Conservation (phyloP, 2,113 vertebrate species). For the Lagopus muta region DNA sequence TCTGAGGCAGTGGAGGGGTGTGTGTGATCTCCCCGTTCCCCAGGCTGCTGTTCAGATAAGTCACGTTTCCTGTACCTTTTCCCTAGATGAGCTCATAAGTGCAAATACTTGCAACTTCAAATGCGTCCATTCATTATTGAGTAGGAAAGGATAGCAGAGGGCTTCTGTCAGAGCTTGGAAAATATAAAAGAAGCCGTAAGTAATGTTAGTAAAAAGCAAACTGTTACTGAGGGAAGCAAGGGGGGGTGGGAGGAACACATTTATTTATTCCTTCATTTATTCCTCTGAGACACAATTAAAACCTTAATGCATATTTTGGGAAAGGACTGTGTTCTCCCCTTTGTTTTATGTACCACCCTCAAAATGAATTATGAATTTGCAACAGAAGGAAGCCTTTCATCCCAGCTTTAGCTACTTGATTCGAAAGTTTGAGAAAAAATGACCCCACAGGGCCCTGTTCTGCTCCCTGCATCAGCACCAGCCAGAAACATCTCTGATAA, state of each 20-base stretch:
- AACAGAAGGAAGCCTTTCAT: constrained; percentile 24
- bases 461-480: not conserved
- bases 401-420: constrained; percentile 16
- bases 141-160: constrained; percentile 20
- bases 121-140: constrained; percentile 62
- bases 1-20: rapidly evolving
- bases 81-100: constrained; percentile 51
- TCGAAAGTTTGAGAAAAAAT: constrained; percentile 21
- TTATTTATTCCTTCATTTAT: not conserved
- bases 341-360: not conserved
- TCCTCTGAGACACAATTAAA: constrained; percentile 63
- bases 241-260: not conserved
- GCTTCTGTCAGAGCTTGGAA: constrained; percentile 42
- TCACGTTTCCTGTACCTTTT: not conserved
- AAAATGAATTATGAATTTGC: constrained; percentile 27
- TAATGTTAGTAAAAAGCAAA: constrained; percentile 41
- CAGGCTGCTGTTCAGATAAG: constrained; percentile 2
- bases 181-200: constrained; percentile 31
- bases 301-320: not conserved
- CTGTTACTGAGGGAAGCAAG: constrained; percentile 22
- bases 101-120: constrained; percentile 59
- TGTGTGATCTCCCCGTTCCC: not conserved
- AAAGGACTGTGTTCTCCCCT: not conserved
- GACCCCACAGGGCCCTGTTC: rapidly evolving
- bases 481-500: not conserved